phyloP scores from a whole-genome alignment of 2,113 vertebrate species.

The Salvelinus alpinus region DNA sequence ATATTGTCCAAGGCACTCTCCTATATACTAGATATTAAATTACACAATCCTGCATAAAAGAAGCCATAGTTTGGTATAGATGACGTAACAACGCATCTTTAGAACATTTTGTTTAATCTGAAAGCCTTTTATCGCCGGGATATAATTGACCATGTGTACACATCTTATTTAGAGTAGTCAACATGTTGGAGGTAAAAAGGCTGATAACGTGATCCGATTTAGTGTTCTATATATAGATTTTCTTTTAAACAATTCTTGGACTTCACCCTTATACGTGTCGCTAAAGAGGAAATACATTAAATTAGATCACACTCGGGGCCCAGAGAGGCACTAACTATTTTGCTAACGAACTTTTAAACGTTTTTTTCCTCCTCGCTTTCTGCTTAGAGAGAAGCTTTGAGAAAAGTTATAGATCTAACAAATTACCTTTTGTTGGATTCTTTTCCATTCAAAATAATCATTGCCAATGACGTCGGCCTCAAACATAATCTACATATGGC shows the following conservation, averaged over 20 bases:
- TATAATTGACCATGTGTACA: slow-evolving; percentile 28
- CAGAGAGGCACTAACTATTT: too few species aligned
- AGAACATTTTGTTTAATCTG: slow-evolving; percentile 61
- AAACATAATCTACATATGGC: too few species aligned
- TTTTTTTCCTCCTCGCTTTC: too few species aligned
- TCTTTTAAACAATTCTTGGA: neutral
- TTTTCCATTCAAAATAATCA: too few species aligned
- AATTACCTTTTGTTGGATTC: too few species aligned
- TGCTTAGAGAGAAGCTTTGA: too few species aligned
- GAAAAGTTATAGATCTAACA: too few species aligned
- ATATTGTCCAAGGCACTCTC: slow-evolving; percentile 79
- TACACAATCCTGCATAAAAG: slow-evolving; percentile 74
- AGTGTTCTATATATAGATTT: too few species aligned
- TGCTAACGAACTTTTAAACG: too few species aligned
- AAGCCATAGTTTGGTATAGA: slow-evolving; percentile 75
- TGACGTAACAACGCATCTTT: slow-evolving; percentile 69
- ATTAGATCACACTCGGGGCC: neutral
- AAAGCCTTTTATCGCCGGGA: slow-evolving; percentile 70
- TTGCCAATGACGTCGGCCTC: too few species aligned
- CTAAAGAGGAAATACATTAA: neutral
- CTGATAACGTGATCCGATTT: too few species aligned
- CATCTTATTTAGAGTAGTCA: neutral
- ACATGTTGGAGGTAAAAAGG: neutral
- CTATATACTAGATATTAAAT: slow-evolving; percentile 86
- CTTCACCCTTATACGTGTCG: neutral